A percentile compares a stretch with the other conserved stretches of the same genome.
Evolutionary conservation across 37 sponge, comb jelly and placozoan genomes (phyloP).

Genomic region (Eunapius fragilis): DNA sequence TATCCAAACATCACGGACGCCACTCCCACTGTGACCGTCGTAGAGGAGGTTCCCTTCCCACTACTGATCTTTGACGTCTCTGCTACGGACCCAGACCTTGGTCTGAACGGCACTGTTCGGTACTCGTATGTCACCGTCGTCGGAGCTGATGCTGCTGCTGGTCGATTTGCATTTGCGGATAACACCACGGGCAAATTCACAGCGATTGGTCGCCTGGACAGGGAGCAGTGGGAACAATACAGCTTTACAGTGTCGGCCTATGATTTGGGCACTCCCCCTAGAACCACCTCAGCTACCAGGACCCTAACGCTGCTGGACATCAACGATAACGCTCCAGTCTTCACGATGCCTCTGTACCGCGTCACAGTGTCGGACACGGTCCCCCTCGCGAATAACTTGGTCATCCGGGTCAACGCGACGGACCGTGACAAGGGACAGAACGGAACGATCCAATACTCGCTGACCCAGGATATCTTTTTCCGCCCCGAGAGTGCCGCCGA

Average conservation of each 20-base stretch:
- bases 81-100: slow-evolving; percentile 46
- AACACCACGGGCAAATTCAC: slow-evolving; percentile 6
- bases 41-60: slow-evolving; percentile 23
- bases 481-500: neutral
- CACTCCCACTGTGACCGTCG: neutral
- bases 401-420: slow-evolving; percentile 2
- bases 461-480: neutral
- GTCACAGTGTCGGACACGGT: neutral
- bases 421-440: slow-evolving; percentile 55
- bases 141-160: neutral
- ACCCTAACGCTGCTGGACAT: slow-evolving; percentile 31
- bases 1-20: slow-evolving; percentile 28
- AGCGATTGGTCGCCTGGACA: slow-evolving; percentile 11
- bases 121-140: slow-evolving; percentile 15
- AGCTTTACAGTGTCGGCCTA: neutral
- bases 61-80: slow-evolving; percentile 10
- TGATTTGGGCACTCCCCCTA: neutral
- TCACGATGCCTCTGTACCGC: neutral
- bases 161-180: slow-evolving; percentile 17
- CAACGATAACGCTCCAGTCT: slow-evolving; percentile 60
- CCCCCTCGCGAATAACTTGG: neutral
- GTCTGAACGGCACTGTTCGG: slow-evolving; percentile 23
- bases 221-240: slow-evolving; percentile 9
- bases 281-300: slow-evolving; percentile 6
- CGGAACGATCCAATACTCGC: slow-evolving; percentile 20